Percentiles rank a stretch among this genome's conserved stretches.
These are phyloP conservation scores for Cichlasoma orientale DNA, from an alignment of 2,797 vertebrate genomes.

Conservation along the genomic window DNA sequence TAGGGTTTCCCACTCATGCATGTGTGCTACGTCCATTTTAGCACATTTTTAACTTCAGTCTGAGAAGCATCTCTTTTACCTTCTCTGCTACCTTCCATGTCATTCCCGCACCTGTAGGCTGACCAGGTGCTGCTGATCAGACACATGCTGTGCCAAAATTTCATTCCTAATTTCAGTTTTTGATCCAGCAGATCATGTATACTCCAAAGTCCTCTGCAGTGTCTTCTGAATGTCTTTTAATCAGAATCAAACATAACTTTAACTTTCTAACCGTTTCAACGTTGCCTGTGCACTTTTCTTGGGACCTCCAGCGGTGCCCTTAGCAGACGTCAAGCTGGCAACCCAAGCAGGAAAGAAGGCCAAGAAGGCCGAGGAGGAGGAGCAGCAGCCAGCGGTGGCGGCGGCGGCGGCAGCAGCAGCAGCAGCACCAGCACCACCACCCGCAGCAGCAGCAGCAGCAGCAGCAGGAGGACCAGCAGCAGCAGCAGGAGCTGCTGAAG, in stretches of 20 bases:
- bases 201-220: background rate
- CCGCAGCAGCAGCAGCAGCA: background rate
- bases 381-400: constrained; percentile 81
- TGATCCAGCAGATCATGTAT: background rate
- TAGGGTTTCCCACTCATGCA: background rate
- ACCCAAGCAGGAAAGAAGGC: constrained; percentile 88
- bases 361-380: constrained; percentile 94
- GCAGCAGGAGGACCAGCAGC: constrained; percentile 41
- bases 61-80: background rate
- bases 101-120: background rate
- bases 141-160: too few species aligned
- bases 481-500: constrained; percentile 71
- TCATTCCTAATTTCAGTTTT: background rate
- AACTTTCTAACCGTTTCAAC: background rate
- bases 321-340: constrained; percentile 87
- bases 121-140: background rate
- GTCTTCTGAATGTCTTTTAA: background rate
- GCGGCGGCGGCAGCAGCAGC: constrained; percentile 41
- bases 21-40: too few species aligned
- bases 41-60: background rate
- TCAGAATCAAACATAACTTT: background rate
- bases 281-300: background rate
- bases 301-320: constrained; percentile 56
- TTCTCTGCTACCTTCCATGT: background rate
- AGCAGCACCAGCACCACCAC: background rate